Evolutionary conservation across 1,140 invertebrate genomes (phyloP).

Genomic region (Neodiprion pinetum): DNA sequence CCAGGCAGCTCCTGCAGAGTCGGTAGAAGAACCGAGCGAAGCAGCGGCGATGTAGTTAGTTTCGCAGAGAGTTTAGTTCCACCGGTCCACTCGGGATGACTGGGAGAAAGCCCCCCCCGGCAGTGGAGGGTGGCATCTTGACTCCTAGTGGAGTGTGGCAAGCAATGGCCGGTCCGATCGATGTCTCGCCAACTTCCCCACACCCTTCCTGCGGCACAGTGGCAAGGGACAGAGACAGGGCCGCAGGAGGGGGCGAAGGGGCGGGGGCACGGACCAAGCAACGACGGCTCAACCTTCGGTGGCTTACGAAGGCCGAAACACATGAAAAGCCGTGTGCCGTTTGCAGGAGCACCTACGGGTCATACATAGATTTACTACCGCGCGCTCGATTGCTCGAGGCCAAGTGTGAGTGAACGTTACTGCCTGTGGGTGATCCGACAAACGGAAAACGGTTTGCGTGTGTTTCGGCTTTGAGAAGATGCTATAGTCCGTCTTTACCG

Average conservation of each 20-base stretch:
- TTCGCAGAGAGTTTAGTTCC: slow-evolving; percentile 4
- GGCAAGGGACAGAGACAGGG: neutral
- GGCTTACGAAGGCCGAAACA: neutral
- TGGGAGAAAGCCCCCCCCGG: neutral
- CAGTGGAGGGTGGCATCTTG: slow-evolving; percentile 58
- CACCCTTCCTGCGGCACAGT: slow-evolving; percentile 37
- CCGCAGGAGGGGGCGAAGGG: neutral
- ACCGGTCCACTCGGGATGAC: neutral
- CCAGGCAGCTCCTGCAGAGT: neutral
- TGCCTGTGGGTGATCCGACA: too few species aligned
- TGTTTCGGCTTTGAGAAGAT: too few species aligned
- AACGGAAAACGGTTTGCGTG: too few species aligned
- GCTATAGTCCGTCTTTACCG: too few species aligned
- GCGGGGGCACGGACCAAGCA: neutral
- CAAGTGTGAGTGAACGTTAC: too few species aligned
- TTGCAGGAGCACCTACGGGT: too few species aligned
- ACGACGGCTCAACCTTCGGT: slow-evolving; percentile 1
- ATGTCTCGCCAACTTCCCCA: slow-evolving; percentile 61
- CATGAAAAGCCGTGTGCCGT: too few species aligned
- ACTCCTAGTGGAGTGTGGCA: slow-evolving; percentile 57
- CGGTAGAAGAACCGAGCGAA: neutral
- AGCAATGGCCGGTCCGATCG: slow-evolving; percentile 62
- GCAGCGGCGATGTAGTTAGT: neutral
- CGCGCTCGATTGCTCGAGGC: too few species aligned
- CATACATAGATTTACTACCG: too few species aligned